phyloP scores from a whole-genome alignment of 2,113 vertebrate species.

The Oncorhynchus kisutch region DNA sequence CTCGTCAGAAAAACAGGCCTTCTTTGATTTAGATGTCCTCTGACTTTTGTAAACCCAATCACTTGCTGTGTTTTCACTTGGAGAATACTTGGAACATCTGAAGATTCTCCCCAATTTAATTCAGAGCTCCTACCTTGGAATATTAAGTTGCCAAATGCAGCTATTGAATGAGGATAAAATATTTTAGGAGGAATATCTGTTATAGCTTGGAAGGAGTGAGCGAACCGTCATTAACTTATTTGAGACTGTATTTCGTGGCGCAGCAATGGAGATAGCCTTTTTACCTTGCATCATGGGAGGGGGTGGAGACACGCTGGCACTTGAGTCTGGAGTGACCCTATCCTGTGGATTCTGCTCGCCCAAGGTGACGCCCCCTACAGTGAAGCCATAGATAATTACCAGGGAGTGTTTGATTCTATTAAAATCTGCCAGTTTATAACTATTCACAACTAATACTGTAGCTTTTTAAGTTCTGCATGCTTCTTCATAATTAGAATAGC shows the following conservation, averaged over 20 bases:
- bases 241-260: background rate
- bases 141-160: background rate
- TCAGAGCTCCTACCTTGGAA: background rate
- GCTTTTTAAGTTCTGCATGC: too few relatives aligned
- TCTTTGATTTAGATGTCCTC: slow-evolving; percentile 22
- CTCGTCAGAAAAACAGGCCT: background rate
- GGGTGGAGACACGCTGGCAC: slow-evolving; percentile 10
- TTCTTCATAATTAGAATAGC: too few relatives aligned
- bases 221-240: background rate
- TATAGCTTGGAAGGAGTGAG: background rate
- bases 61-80: background rate
- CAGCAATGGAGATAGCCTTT: background rate
- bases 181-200: too few relatives aligned
- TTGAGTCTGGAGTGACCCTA: slow-evolving; percentile 38
- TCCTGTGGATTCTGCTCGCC: slow-evolving; percentile 1
- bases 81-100: background rate
- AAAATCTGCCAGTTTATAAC: background rate
- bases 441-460: background rate
- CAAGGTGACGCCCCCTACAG: slow-evolving; percentile 2
- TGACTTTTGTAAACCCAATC: background rate
- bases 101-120: background rate
- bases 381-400: too few relatives aligned
- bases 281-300: background rate
- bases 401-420: background rate
- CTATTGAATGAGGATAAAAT: too few relatives aligned